phyloP scores from a whole-genome alignment of 1,140 invertebrate genomes.

The Zelostemma sp. region DNA sequence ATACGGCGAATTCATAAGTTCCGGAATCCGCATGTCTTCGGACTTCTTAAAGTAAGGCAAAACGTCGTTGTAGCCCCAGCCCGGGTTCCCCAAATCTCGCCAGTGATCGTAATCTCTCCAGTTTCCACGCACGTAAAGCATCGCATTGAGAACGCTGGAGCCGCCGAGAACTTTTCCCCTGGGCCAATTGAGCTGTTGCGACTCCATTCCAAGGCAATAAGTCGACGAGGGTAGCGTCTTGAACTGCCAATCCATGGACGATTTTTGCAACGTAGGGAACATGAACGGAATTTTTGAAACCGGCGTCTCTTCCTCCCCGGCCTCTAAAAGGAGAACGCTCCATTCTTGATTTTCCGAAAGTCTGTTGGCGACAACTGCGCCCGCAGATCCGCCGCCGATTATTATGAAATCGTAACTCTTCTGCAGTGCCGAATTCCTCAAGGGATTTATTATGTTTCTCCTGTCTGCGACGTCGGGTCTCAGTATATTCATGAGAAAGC shows the following conservation, averaged over 20 bases:
- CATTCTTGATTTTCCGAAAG: conserved; percentile 59
- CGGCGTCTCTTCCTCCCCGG: conserved; percentile 82
- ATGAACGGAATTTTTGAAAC: conserved; percentile 81
- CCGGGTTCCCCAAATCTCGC: conserved; percentile 78
- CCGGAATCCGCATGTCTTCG: conserved; percentile 78
- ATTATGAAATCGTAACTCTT: conserved; percentile 81
- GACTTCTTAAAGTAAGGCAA: conserved; percentile 86
- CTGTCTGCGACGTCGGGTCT: conserved; percentile 78
- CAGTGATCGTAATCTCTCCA: conserved; percentile 87
- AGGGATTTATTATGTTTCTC: conserved; percentile 71
- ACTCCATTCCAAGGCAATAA: conserved; percentile 76
- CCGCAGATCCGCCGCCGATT: conserved; percentile 87
- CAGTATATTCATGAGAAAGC: conserved; percentile 72
- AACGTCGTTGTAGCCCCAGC: conserved; percentile 83
- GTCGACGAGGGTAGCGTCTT: conserved; percentile 78
- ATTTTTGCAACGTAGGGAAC: conserved; percentile 80
- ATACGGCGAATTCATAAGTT: conserved; percentile 73
- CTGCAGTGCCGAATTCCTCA: conserved; percentile 65
- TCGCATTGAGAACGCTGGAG: conserved; percentile 86
- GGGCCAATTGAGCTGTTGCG: conserved; percentile 78
- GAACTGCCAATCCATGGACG: conserved; percentile 84
- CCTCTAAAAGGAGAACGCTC: conserved; percentile 85
- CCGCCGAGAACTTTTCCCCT: conserved; percentile 86
- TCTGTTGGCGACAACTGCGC: conserved; percentile 64
- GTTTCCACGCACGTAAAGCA: conserved; percentile 91